These are phyloP conservation scores for Heteromyza rotundicornis DNA, from an alignment of 2,888 invertebrate species.

Conservation along the genomic window DNA sequence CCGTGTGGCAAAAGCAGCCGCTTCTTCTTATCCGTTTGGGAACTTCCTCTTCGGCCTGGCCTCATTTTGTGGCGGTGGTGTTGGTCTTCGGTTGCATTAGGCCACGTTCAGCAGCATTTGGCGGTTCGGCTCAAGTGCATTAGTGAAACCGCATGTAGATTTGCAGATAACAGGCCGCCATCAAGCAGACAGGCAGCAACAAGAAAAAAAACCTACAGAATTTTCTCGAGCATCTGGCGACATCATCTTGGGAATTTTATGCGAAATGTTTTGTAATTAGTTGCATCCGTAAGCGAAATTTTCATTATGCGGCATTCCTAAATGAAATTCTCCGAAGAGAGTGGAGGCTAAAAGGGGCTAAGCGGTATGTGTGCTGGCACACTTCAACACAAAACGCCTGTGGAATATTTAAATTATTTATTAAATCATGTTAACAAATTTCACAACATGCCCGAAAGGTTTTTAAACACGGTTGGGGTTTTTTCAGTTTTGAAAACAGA, in stretches of 20 bases:
- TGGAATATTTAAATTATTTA: no score
- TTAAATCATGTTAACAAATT: no score
- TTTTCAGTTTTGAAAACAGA: no score
- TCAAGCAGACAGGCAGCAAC: background rate
- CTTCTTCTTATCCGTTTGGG: no score
- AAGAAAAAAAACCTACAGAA: background rate
- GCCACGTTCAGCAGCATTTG: constrained; percentile 23
- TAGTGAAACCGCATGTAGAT: constrained; percentile 49
- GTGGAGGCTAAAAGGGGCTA: no score
- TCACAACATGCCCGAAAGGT: no score
- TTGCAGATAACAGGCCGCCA: constrained; percentile 44
- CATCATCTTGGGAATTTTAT: constrained; percentile 50
- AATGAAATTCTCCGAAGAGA: no score
- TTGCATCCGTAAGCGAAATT: constrained; percentile 35
- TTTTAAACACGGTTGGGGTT: no score
- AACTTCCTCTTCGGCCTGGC: constrained; percentile 27
- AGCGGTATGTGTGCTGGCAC: no score
- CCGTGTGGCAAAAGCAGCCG: background rate
- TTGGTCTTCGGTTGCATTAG: constrained; percentile 8
- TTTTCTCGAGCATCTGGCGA: background rate
- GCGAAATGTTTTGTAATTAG: constrained; percentile 54
- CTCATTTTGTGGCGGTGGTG: constrained; percentile 20
- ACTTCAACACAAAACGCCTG: no score
- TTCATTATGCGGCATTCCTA: no score
- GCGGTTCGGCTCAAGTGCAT: constrained; percentile 25